Evolutionary conservation across 2,888 invertebrate genomes (phyloP).

Genomic region (Heteromurus nitidus): DNA sequence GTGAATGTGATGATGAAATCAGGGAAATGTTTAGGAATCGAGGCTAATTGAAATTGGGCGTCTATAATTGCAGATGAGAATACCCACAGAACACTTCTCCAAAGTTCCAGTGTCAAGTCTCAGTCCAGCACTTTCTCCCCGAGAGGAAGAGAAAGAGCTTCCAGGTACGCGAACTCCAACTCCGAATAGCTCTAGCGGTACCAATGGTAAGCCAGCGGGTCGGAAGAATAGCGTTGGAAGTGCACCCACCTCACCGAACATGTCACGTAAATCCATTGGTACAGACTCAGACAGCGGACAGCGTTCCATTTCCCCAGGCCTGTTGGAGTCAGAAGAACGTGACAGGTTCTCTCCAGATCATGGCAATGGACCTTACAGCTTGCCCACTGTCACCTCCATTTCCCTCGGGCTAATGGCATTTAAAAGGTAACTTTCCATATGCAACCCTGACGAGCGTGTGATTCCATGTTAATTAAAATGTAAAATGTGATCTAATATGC

Average conservation of each 20-base stretch:
- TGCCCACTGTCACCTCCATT: conserved; percentile 73
- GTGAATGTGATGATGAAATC: neutral
- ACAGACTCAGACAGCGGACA: conserved; percentile 70
- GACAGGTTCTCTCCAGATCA: conserved; percentile 70
- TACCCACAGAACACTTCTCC: conserved; percentile 95
- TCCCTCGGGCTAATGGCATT: conserved; percentile 72
- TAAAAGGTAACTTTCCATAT: conserved; percentile 73
- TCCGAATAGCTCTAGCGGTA: conserved; percentile 78
- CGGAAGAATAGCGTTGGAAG: conserved; percentile 76
- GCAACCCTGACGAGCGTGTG: no score
- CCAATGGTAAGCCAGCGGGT: conserved; percentile 74
- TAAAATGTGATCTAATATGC: no score
- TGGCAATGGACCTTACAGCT: conserved; percentile 70
- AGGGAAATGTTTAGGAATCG: conserved; percentile 1
- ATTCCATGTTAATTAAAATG: neutral
- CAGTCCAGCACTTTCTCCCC: conserved; percentile 78
- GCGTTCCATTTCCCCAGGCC: conserved; percentile 70
- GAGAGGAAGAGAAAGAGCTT: conserved; percentile 79
- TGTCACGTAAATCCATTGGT: conserved; percentile 73
- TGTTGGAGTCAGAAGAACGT: conserved; percentile 69
- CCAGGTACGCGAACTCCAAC: conserved; percentile 81
- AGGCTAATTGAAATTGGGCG: conserved; percentile 32
- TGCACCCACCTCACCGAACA: conserved; percentile 77
- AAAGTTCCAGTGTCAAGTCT: conserved; percentile 94
- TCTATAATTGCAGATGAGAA: conserved; percentile 88